Base-by-base conservation (phyloP, 2,797 vertebrate species). In the Neosalanx taihuensis region DNA sequence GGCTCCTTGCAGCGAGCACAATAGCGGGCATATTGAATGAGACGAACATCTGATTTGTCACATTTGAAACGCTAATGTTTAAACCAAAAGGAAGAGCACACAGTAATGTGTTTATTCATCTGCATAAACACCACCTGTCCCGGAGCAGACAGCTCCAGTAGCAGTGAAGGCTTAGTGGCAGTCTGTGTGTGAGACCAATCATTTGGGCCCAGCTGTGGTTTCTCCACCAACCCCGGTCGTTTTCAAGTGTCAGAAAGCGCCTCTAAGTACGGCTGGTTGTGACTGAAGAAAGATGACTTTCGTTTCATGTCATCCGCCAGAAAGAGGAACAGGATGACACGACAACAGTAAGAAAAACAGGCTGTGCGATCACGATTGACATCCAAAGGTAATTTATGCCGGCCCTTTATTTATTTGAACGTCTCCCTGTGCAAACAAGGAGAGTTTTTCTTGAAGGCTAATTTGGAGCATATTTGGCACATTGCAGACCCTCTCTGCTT, bases 101-200 rank as follows among this genome's bases (percentile, higher is more conserved):
- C 93, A 94, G 94, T 96, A 96, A 96, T 94, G 94, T 93, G 96
- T 94, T 98, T 95, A 96, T 95, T 96, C 96, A 96, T 98, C 96
- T 97, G 96, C 95, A 97, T 96, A 97, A 98, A 97, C 95, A 97
- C 96, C 96, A 98, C 96, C 97, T 99, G 96, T 95, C 93, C 93
- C 90, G 87, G 93, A 90, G 73, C 92, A 94, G 93, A 94, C 95
- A 93, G 94, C 94, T 96, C 95, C 95, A 96, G 92, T 88, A 95
- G 91, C 91, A 93, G 87, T 87, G 86, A 91, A 94, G 96, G 90
- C 95, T 95, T 90, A 93, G 91, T 88, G 91, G 92, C 92, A 93
- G 87, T 90, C 91, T 83, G 88, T 78, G 88, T 58, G 76, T 81
- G 51, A 91, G 88, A 9, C 89, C 92, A 92, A 93, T 93, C 92